phyloP scores from a whole-genome alignment of 1,140 invertebrate species.

The Aricia agestis region DNA sequence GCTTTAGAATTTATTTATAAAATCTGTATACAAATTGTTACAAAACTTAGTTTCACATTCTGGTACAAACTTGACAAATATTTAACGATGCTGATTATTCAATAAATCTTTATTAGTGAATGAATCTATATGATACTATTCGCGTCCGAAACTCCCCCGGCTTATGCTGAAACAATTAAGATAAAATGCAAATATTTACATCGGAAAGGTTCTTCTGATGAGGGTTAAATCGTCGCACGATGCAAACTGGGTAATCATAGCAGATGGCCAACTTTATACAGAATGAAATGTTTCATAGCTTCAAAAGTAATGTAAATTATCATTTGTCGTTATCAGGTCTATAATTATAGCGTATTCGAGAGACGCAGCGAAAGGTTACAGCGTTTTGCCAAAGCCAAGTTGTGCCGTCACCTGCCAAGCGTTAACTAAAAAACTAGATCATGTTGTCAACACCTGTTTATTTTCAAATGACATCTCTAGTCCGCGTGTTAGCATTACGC shows the following conservation, averaged over 20 bases:
- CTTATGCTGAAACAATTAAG: slow-evolving; percentile 65
- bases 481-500: slow-evolving; percentile 11
- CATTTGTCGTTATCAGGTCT: background rate
- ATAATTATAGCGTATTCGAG: slow-evolving; percentile 1
- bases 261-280: slow-evolving; percentile 7
- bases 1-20: slow-evolving; percentile 48
- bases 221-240: background rate
- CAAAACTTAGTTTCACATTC: slow-evolving; percentile 6
- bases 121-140: slow-evolving; percentile 18
- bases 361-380: slow-evolving; percentile 25
- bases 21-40: slow-evolving; percentile 49
- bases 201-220: slow-evolving; percentile 19
- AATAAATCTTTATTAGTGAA: slow-evolving; percentile 1
- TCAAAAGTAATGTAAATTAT: background rate
- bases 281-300: background rate
- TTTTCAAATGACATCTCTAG: slow-evolving; percentile 22
- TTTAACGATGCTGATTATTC: slow-evolving; percentile 6
- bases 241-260: slow-evolving; percentile 1
- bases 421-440: slow-evolving; percentile 29
- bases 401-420: slow-evolving; percentile 30
- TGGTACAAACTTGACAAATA: slow-evolving; percentile 8
- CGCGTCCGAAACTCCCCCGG: slow-evolving; percentile 35
- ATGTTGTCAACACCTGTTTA: slow-evolving; percentile 31
- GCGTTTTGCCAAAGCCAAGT: slow-evolving; percentile 27
- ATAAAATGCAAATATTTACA: slow-evolving; percentile 44